These are phyloP conservation scores for Xenus cinereus DNA, from an alignment of 2,113 vertebrate genomes.

Conservation along the genomic window DNA sequence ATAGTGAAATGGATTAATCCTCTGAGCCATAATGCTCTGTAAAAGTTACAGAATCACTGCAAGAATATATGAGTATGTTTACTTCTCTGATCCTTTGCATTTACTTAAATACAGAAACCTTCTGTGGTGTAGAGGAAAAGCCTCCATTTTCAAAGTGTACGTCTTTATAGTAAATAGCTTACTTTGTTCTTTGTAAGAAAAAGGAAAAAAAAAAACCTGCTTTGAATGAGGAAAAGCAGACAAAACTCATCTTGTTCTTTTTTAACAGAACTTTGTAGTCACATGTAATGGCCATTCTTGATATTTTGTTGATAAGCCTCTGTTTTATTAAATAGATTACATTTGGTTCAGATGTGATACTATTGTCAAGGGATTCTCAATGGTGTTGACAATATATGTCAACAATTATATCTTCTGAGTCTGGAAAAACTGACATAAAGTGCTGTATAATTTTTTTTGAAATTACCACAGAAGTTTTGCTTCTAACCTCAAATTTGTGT, in stretches of 20 bases:
- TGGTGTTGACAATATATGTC: neutral
- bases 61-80: neutral
- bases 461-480: neutral
- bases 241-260: neutral
- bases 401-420: neutral
- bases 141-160: neutral
- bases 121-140: neutral
- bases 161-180: neutral
- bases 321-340: neutral
- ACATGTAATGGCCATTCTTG: neutral
- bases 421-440: neutral
- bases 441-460: neutral
- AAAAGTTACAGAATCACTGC: neutral
- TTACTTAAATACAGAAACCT: neutral
- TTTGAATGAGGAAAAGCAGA: neutral
- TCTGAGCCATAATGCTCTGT: neutral
- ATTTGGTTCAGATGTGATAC: neutral
- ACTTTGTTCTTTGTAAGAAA: neutral
- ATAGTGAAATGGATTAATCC: neutral
- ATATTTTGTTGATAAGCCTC: neutral
- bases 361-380: neutral
- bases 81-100: neutral
- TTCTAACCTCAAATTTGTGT: neutral
- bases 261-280: neutral
- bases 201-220: neutral